These are phyloP conservation scores for Brachyalestes nurse DNA, from an alignment of 2,797 vertebrate species.

Conservation along the genomic window DNA sequence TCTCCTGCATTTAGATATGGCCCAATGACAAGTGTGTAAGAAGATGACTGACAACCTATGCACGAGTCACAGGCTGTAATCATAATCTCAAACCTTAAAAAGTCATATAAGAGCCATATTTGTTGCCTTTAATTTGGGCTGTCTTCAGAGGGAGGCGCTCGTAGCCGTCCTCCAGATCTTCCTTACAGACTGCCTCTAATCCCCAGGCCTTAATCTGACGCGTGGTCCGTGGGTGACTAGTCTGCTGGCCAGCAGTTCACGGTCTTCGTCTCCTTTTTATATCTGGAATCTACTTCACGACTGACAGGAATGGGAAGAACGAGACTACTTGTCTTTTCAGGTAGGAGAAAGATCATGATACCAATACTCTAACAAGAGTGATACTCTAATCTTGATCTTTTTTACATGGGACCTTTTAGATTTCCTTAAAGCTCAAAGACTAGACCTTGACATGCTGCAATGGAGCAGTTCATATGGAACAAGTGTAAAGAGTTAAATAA, in stretches of 20 bases:
- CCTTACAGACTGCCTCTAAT: constrained; percentile 23
- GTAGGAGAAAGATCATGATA: constrained; percentile 14
- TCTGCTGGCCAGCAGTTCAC: constrained; percentile 26
- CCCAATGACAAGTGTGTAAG: too few species aligned
- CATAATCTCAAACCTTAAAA: too few species aligned
- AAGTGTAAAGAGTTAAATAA: too few species aligned
- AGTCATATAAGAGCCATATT: too few species aligned
- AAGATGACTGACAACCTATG: too few species aligned
- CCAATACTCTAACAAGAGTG: neutral
- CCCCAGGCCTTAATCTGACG: constrained; percentile 40
- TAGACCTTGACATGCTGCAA: too few species aligned
- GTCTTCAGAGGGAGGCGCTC: neutral
- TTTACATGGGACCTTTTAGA: neutral
- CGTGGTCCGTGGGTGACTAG: constrained; percentile 33
- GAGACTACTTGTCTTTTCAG: constrained; percentile 39
- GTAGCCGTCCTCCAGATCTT: neutral
- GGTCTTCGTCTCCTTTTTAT: neutral
- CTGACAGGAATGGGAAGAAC: constrained; percentile 31
- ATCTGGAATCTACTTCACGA: neutral
- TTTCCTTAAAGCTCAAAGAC: too few species aligned
- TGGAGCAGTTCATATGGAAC: too few species aligned
- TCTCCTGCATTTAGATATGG: too few species aligned
- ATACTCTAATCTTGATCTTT: neutral
- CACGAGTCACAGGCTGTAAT: too few species aligned
- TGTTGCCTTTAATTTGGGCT: too few species aligned